Percentiles rank a stretch among this genome's conserved stretches.
Evolutionary conservation across 2,797 vertebrate species (phyloP).

Genomic region (Columba guinea): DNA sequence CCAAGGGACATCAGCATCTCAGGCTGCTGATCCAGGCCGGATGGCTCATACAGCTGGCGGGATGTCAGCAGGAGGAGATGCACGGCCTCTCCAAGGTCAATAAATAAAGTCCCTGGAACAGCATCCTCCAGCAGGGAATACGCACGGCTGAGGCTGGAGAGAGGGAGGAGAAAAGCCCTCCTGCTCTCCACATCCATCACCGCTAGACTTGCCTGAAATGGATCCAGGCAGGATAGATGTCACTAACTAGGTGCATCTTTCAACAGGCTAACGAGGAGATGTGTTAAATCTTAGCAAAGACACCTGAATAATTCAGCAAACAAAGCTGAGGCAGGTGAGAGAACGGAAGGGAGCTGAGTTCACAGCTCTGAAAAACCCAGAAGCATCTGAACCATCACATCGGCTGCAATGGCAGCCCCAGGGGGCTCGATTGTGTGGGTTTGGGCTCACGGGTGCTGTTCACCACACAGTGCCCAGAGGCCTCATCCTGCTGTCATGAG

Average conservation of each 20-base stretch:
- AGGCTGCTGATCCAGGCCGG: neutral
- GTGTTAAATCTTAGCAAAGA: neutral
- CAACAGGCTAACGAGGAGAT: neutral
- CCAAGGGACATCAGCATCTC: neutral
- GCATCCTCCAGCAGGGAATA: neutral
- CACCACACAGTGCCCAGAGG: neutral
- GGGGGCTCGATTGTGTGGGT: rapidly evolving
- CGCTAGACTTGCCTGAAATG: neutral
- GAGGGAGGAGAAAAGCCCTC: neutral
- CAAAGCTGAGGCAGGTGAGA: neutral
- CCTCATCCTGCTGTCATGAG: neutral
- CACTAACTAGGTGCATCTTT: neutral
- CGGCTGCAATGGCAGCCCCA: neutral
- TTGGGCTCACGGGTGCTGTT: rapidly evolving
- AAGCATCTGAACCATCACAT: neutral
- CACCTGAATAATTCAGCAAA: neutral
- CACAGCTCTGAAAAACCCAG: neutral
- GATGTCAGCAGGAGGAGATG: neutral
- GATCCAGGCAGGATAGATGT: neutral
- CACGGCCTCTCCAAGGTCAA: neutral
- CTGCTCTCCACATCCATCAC: neutral
- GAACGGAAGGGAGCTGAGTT: neutral
- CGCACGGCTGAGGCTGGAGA: neutral
- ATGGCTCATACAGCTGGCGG: neutral
- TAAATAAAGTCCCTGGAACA: neutral